Percentiles rank a stretch among this genome's conserved stretches.
Evolutionary conservation across 2,113 vertebrate species (phyloP).

Genomic region (Bambusicola thoracicus): DNA sequence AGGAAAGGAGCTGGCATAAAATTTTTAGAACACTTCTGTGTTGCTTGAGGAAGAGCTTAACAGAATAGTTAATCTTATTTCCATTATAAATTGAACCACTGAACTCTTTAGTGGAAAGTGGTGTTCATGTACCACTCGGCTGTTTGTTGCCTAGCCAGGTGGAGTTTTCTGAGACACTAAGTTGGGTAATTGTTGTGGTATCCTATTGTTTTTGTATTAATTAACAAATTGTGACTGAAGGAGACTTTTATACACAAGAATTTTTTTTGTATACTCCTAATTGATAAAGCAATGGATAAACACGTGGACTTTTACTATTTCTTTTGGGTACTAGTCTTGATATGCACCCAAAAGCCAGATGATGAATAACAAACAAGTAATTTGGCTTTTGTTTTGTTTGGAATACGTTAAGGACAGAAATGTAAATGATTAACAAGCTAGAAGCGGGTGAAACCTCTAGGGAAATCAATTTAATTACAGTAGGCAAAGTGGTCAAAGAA

Average conservation of each 20-base stretch:
- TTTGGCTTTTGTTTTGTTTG: neutral
- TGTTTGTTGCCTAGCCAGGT: neutral
- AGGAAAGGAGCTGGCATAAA: neutral
- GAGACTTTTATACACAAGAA: neutral
- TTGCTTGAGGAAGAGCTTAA: neutral
- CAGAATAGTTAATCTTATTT: neutral
- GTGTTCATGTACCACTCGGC: accelerated
- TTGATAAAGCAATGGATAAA: neutral
- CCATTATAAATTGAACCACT: neutral
- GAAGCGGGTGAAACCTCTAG: neutral
- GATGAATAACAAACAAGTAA: neutral
- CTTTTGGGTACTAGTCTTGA: neutral
- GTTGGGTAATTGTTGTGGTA: neutral
- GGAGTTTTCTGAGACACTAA: neutral
- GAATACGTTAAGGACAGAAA: neutral
- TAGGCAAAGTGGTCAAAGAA: neutral
- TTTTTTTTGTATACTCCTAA: neutral
- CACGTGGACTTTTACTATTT: accelerated
- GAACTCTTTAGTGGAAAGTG: neutral
- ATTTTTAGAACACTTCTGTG: neutral
- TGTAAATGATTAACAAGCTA: neutral
- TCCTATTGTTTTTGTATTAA: neutral
- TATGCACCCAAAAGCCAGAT: neutral
- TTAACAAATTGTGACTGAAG: neutral
- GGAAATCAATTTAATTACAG: conserved; percentile 3